Percentiles rank a stretch among this genome's conserved stretches.
Evolutionary conservation across 2,888 invertebrate genomes (phyloP).

Genomic region (Xylota sylvarum): DNA sequence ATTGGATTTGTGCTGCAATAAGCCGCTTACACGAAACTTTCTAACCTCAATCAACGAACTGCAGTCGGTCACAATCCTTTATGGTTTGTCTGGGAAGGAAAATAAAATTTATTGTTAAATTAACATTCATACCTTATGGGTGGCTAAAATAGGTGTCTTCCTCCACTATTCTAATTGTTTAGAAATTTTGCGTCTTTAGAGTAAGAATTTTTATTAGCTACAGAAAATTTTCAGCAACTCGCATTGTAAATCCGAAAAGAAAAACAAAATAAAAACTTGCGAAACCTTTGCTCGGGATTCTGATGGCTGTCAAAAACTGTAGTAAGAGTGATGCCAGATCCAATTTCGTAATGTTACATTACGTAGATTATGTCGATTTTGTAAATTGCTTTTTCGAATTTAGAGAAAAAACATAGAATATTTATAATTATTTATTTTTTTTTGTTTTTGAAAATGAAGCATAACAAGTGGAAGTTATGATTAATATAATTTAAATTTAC

Average conservation of each 20-base stretch:
- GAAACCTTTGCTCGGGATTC: constrained; percentile 21
- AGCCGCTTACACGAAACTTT: constrained; percentile 35
- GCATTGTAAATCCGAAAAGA: constrained; percentile 55
- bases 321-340: constrained; percentile 45
- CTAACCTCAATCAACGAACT: constrained; percentile 43
- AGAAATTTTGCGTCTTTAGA: background rate
- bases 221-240: constrained; percentile 50
- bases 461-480: background rate
- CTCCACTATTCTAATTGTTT: constrained; percentile 1
- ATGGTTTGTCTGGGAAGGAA: background rate
- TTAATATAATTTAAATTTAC: background rate
- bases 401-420: background rate
- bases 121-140: constrained; percentile 16
- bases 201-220: constrained; percentile 20
- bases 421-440: background rate
- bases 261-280: constrained; percentile 30
- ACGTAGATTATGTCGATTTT: background rate
- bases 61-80: background rate
- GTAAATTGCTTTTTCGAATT: background rate
- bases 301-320: constrained; percentile 36
- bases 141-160: background rate
- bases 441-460: background rate
- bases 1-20: constrained; percentile 16
- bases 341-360: background rate
- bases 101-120: background rate